Evolutionary conservation across 2,888 invertebrate species (phyloP), one percentile per base, ranked within the genome.

Genomic region (Hirtodrosophila alboralis): DNA sequence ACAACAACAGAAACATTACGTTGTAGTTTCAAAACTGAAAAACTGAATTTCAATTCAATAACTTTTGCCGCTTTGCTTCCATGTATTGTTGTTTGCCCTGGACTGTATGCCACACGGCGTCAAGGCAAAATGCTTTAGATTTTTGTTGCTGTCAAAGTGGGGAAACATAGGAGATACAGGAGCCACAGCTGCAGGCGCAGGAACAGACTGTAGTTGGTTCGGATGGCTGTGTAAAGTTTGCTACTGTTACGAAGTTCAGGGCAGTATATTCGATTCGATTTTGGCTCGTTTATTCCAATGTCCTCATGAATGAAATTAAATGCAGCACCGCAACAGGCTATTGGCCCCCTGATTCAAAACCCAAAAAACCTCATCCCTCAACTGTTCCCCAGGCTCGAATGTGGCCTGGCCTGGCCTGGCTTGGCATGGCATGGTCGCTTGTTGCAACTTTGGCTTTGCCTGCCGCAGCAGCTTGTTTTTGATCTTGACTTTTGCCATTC

Each of bases 401-500:
- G n/a, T 12, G n/a, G 10, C n/a, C n/a, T n/a, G n/a, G n/a, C n/a
- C n/a, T n/a, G n/a, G n/a, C n/a, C n/a, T n/a, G n/a, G n/a, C n/a
- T n/a, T n/a, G n/a, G n/a, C n/a, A n/a, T 48, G 57, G 26, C 52
- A 58, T 9, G 41, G 49, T 14, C 37, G 72, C 72, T 71, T 75
- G 71, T 75, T 75, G 76, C 71, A 71, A 71, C 75, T 71, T 71
- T 64, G 53, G 60, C 53, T 71, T 57, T 63, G 57, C 62, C 49
- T 34, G 65, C 30, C 75, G 56, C 71, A 72, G 56, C 71, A 75
- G 76, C 71, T 72, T 72, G 71, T 71, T 71, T 72, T 75, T 71
- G 71, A 71, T 71, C 71, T 84, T 78, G 86, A 79, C 79, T 79
- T 64, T 52, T 79, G 79, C 51, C 80, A 63, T 85, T 60, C 66